Evolutionary conservation across 2,888 invertebrate species (phyloP).

Genomic region (Tortrix viridana): DNA sequence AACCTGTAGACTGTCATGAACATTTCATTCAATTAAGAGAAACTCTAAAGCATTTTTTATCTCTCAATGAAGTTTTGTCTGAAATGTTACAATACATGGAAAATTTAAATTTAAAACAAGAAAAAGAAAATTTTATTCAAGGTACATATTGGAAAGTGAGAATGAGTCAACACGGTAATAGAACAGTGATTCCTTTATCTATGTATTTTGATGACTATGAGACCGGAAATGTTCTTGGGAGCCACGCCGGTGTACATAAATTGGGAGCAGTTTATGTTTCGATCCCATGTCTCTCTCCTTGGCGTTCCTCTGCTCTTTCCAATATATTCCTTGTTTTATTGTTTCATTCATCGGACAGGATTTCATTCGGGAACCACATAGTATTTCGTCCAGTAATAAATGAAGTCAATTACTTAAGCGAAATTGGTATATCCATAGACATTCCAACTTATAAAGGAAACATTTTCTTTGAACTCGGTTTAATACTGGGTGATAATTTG

Average conservation of each 20-base stretch:
- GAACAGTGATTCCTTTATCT: too few species aligned
- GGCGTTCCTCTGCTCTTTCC: slow-evolving; percentile 20
- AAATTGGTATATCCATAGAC: slow-evolving; percentile 17
- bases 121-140: too few species aligned
- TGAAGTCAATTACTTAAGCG: slow-evolving; percentile 33
- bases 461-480: slow-evolving; percentile 37
- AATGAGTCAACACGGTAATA: too few species aligned
- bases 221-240: slow-evolving; percentile 4
- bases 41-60: too few species aligned
- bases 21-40: too few species aligned
- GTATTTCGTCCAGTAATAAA: slow-evolving; percentile 38
- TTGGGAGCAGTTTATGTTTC: slow-evolving; percentile 42
- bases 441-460: slow-evolving; percentile 26
- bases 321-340: slow-evolving; percentile 39
- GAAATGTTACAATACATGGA: too few species aligned
- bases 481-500: slow-evolving; percentile 40
- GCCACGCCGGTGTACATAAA: slow-evolving; percentile 39
- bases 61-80: too few species aligned
- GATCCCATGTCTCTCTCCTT: slow-evolving; percentile 38
- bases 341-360: slow-evolving; percentile 40
- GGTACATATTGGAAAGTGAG: too few species aligned
- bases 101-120: too few species aligned
- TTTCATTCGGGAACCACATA: slow-evolving; percentile 36
- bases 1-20: too few species aligned
- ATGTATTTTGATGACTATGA: too few species aligned